Evolutionary conservation across 2,888 invertebrate genomes (phyloP), one percentile per base, ranked within the genome.

Genomic region (Chromoteleia sp.): DNA sequence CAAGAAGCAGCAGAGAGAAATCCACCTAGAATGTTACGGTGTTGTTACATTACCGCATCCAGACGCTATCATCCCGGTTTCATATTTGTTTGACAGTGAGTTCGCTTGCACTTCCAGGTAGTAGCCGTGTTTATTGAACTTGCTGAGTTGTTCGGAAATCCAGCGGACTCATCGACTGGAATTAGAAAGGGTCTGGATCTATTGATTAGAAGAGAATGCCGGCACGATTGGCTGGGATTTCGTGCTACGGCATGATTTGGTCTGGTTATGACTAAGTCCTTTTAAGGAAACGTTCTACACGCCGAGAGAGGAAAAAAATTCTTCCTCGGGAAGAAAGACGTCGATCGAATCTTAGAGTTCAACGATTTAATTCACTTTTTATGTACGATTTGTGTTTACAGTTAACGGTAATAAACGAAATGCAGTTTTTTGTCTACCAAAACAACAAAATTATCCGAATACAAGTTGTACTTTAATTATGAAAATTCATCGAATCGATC

Each of bases 131-230:
- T 52, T 39, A 12, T 43, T 54, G 67, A 67, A 54, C 41, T 67
- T 54, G 67, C 25, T 41, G 43, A 10, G 45, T 21, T 17, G 43
- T 39, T 39, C n/a, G 17, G 17, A 15, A 17, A 17, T 8, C n/a
- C 25, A 25, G 25, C 21, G 6, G 7, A 21, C 45, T 48, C 45
- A 21, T 48, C 45, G 10, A 12, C 8, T 29, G 54, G 54, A 2
- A 67, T 54, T 54, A 67, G 54, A 67, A 67, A 67, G 43, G 54
- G 41, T 48, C 21, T n/a, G 36, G 36, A 36, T 48, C 33, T 52
- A 65, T 52, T 39, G 65, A 52, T 65, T 52, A 25, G 15, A 48
- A 2, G 25, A 50, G 39, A 50, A 65, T 25, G 50, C 39, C 50
- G 10, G 25, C 10, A 6, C n/a, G n/a, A 45, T 29, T 61, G 61